These are phyloP conservation scores for Phylloscopus trochilus DNA, from an alignment of 2,113 vertebrate species.

Conservation along the genomic window DNA sequence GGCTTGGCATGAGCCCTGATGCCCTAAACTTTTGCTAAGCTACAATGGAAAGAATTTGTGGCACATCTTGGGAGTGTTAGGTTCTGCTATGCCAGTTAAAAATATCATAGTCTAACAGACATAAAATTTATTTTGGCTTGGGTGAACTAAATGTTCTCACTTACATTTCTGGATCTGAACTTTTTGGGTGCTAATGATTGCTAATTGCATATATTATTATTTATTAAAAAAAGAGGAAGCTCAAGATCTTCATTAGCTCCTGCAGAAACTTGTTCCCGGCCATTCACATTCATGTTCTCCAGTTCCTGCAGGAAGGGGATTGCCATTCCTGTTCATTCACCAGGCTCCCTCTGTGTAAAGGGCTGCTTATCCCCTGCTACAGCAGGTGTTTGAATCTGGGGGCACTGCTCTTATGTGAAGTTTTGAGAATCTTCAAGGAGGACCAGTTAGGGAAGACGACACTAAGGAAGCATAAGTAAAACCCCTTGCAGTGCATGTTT, in stretches of 20 bases:
- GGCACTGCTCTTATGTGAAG: neutral
- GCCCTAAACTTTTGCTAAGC: neutral
- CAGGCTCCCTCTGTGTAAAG: neutral
- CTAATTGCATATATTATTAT: neutral
- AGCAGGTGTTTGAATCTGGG: neutral
- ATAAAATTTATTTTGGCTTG: neutral
- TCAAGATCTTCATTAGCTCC: neutral
- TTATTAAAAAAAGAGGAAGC: neutral
- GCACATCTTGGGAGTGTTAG: neutral
- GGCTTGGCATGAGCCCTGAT: neutral
- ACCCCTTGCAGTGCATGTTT: neutral
- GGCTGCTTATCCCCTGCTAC: neutral
- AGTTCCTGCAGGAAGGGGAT: neutral
- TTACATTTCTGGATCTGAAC: neutral
- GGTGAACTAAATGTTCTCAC: neutral
- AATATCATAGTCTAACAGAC: neutral
- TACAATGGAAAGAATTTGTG: neutral
- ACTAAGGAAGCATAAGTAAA: neutral
- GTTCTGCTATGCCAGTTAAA: neutral
- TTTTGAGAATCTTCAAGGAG: neutral
- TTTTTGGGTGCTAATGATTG: neutral
- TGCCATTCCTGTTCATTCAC: neutral
- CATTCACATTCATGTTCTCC: neutral
- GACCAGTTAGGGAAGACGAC: neutral
- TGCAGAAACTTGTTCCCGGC: neutral